These are phyloP conservation scores for Aurelia coerulea DNA, from an alignment of 30 jellyfish, hydroid and myxozoan genomes.

Conservation along the genomic window DNA sequence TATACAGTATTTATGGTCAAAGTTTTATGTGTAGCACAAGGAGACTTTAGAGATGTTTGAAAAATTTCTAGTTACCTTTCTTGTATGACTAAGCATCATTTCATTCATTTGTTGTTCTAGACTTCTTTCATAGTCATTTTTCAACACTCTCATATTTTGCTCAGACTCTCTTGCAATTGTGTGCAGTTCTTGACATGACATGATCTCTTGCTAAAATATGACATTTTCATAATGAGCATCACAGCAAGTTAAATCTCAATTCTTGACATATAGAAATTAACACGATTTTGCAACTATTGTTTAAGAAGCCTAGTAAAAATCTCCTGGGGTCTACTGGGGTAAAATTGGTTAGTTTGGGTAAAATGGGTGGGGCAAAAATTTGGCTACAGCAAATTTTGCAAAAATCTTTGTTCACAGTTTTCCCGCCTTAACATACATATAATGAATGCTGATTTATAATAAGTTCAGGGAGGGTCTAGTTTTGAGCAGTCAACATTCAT, in stretches of 20 bases:
- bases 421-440: too few relatives aligned
- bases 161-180: constrained; percentile 49
- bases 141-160: constrained; percentile 5
- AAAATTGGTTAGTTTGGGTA: not conserved
- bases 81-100: not conserved
- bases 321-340: not conserved
- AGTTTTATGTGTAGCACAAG: too few relatives aligned
- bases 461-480: too few relatives aligned
- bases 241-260: not conserved
- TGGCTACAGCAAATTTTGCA: too few relatives aligned
- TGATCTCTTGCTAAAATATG: constrained; percentile 33
- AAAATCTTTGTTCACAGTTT: too few relatives aligned
- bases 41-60: too few relatives aligned
- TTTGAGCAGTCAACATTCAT: too few relatives aligned
- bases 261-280: not conserved
- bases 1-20: too few relatives aligned
- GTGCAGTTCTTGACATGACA: constrained; percentile 73
- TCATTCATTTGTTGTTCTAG: constrained; percentile 3
- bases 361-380: too few relatives aligned
- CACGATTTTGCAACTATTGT: not conserved
- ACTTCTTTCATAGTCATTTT: not conserved
- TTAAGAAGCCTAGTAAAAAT: too few relatives aligned
- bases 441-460: too few relatives aligned
- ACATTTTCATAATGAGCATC: not conserved
- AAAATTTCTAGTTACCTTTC: not conserved